Percentiles rank a stretch among this genome's conserved stretches.
Evolutionary conservation across 37 sponge, comb jelly and placozoan genomes (phyloP).

Genomic region (Halichondria panicea): DNA sequence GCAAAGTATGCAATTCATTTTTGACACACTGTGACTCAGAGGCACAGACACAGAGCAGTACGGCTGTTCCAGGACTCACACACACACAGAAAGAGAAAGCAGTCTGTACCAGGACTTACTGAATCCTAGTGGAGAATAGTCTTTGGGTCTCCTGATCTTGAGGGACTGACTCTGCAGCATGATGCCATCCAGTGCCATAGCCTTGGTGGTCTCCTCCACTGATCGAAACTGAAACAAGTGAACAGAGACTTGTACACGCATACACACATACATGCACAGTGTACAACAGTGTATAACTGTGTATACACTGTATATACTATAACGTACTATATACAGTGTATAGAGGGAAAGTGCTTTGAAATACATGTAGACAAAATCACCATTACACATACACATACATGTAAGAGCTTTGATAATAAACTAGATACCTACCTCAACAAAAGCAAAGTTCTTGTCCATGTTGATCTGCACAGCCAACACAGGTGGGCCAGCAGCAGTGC

Average conservation of each 20-base stretch:
- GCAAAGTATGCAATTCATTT: background rate
- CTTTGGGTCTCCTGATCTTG: constrained; percentile 96
- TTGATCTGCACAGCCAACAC: constrained; percentile 97
- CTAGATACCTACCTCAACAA: constrained; percentile 79
- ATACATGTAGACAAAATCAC: no score
- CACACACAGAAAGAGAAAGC: background rate
- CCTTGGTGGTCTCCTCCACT: constrained; percentile 96
- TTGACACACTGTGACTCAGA: no score
- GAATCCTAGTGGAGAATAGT: constrained; percentile 90
- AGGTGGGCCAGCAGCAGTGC: constrained; percentile 92
- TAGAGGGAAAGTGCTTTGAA: no score
- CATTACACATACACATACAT: no score
- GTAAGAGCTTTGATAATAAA: no score
- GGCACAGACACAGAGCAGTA: background rate
- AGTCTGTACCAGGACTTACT: background rate
- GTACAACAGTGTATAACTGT: background rate
- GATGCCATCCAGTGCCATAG: constrained; percentile 99
- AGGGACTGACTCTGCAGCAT: constrained; percentile 93
- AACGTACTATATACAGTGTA: no score
- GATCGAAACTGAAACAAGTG: constrained; percentile 83
- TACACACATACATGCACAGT: background rate
- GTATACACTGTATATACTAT: no score
- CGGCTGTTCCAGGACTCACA: background rate
- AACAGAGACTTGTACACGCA: no score
- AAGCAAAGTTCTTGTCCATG: constrained; percentile 99